Evolutionary conservation across 37 sponge, comb jelly and placozoan genomes (phyloP).

Genomic region (Diacarnus erythraeanus): DNA sequence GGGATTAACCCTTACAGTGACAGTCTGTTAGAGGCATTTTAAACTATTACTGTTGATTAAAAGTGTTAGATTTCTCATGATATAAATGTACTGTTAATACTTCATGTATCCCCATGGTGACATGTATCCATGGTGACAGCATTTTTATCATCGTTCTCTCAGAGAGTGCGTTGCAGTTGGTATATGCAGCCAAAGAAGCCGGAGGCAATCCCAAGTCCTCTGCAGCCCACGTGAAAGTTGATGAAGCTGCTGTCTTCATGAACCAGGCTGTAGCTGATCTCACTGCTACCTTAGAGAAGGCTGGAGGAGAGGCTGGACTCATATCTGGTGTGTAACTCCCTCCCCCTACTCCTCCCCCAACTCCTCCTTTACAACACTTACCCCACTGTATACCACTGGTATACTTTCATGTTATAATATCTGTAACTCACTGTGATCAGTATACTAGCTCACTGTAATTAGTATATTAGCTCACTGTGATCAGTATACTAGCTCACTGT

Average conservation of each 20-base stretch:
- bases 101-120: neutral
- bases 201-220: conserved; percentile 84
- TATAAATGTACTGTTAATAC: no score
- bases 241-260: conserved; percentile 65
- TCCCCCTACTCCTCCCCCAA: no score
- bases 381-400: no score
- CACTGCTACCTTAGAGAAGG: conserved; percentile 65
- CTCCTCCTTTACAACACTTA: no score
- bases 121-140: neutral
- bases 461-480: no score
- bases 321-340: conserved; percentile 36
- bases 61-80: no score
- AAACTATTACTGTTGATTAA: no score
- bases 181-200: conserved; percentile 83
- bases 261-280: conserved; percentile 73
- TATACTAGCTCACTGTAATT: no score
- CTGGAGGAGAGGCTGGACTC: conserved; percentile 68
- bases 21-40: no score
- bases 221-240: conserved; percentile 49
- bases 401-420: no score
- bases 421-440: no score
- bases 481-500: no score
- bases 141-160: neutral
- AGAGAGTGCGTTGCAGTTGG: conserved; percentile 60
- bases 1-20: neutral